Evolutionary conservation across 92 coral and sea anemone species (phyloP).

Genomic region (Nematostella vectensis): DNA sequence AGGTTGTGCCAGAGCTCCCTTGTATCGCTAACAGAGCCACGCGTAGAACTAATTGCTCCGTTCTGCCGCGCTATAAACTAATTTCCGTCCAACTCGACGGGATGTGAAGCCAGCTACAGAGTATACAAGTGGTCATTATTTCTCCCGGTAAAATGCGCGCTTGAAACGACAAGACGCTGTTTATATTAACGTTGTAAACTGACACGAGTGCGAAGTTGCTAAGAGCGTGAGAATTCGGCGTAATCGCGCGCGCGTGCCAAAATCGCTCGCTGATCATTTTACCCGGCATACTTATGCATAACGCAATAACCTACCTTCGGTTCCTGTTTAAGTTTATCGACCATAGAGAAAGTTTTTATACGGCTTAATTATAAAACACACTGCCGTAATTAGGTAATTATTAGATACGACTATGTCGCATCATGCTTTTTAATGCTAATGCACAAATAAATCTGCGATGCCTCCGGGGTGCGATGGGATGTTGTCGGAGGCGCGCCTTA

Average conservation of each 20-base stretch:
- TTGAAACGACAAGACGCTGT: slow-evolving; percentile 56
- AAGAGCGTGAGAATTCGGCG: background rate
- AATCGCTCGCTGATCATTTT: slow-evolving; percentile 7
- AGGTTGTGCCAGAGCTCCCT: no score
- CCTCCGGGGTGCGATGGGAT: slow-evolving; percentile 52
- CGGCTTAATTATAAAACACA: slow-evolving; percentile 80
- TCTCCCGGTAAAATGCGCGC: slow-evolving; percentile 36
- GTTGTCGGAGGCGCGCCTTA: slow-evolving; percentile 59
- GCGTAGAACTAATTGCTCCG: slow-evolving; percentile 51
- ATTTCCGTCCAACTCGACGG: slow-evolving; percentile 64
- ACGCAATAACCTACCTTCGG: background rate
- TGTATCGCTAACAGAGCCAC: no score
- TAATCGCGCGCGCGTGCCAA: background rate
- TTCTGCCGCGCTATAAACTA: slow-evolving; percentile 47
- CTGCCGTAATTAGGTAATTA: slow-evolving; percentile 84
- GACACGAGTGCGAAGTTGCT: slow-evolving; percentile 36
- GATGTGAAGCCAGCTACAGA: slow-evolving; percentile 37
- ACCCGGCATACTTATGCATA: slow-evolving; percentile 1
- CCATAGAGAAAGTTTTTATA: slow-evolving; percentile 73
- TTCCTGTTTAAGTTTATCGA: slow-evolving; percentile 81
- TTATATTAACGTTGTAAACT: slow-evolving; percentile 29
- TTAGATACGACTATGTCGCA: slow-evolving; percentile 59
- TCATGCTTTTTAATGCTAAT: slow-evolving; percentile 89
- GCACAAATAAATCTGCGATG: slow-evolving; percentile 61
- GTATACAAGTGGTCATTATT: slow-evolving; percentile 55